Base-by-base conservation (phyloP, 2,113 vertebrate genomes). In the Pseudopodoces humilis region DNA sequence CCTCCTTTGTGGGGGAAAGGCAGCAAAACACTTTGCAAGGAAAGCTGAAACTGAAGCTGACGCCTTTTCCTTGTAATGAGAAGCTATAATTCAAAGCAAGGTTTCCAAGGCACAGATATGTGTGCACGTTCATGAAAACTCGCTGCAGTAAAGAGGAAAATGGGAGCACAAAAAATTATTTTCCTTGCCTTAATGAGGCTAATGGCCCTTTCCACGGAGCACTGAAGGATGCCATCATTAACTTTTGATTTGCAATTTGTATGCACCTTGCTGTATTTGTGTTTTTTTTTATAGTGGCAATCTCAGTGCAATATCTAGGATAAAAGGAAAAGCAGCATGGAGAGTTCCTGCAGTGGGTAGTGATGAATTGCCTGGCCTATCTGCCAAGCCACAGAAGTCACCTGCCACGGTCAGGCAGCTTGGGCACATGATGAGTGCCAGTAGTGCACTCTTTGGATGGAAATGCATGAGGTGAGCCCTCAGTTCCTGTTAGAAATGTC, bases 171-270 rank as follows among this genome's bases (percentile, higher is more conserved):
- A 49, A 80, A 55, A 53, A 60, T 20, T 0, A 19, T 96, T 96
- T 92, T 91, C 56, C 56, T 79, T 78, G 39, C 59, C 74, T 85
- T 94, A 71, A 79, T 79, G 84, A 78, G 76, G 55, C 21, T 88
- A 94, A 96, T 90, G 60, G 67, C 77, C 44, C 27, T 93, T 91
- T 87, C 82, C 55, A 35, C 33, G 68, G 58, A 76, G 60, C 0
- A 0, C 81, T 47, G 72, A 56, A 91, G 55, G 60, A 89, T 79
- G 47, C 2, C 4, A 47, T 72, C 64, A 90, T 94, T 92, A 95
- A 83, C 31, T 75, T 93, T 75, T 91, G 83, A 92, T 94, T 90
- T 95, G 88, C 60, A 64, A 69, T 94, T 60, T 95, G 60, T 74
- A 75, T 90, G 84, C 74, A 92, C 37, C 78, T 96, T 83, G 56